phyloP scores from a whole-genome alignment of 2,888 invertebrate species.

The Colostygia pectinataria region DNA sequence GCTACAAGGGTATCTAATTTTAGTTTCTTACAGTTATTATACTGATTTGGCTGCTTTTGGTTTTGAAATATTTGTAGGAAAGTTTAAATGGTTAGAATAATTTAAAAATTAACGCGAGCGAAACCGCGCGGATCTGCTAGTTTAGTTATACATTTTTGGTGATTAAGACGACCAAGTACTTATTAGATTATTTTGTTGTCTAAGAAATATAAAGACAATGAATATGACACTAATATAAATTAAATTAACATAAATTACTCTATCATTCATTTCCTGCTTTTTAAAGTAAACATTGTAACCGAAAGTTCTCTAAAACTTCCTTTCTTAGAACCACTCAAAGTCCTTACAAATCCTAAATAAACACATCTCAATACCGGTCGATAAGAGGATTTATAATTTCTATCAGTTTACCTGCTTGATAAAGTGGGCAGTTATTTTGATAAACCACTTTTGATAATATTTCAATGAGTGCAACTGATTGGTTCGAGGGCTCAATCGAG shows the following conservation, averaged over 20 bases:
- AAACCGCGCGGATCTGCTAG: no score
- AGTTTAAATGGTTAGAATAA: no score
- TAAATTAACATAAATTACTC: no score
- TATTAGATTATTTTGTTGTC: no score
- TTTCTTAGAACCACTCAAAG: conserved; percentile 13
- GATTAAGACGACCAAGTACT: no score
- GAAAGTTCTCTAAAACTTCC: not conserved
- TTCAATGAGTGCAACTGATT: conserved; percentile 13
- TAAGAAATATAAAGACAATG: no score
- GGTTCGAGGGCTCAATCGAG: conserved; percentile 3
- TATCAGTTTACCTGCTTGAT: conserved; percentile 26
- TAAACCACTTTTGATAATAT: conserved; percentile 26
- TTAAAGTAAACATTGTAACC: not conserved
- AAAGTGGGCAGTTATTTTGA: conserved; percentile 28
- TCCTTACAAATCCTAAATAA: conserved; percentile 20
- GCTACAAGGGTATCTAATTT: not conserved
- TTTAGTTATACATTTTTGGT: no score
- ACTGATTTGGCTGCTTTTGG: no score
- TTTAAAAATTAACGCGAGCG: no score
- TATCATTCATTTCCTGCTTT: no score
- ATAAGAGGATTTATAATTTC: conserved; percentile 26
- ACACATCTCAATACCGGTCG: conserved; percentile 20
- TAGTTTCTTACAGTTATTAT: not conserved
- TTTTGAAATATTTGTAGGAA: no score
- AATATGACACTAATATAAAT: no score